Percentiles rank a stretch among this genome's conserved stretches.
Evolutionary conservation across 2,113 vertebrate genomes (phyloP).

Genomic region (Menidia beryllina): DNA sequence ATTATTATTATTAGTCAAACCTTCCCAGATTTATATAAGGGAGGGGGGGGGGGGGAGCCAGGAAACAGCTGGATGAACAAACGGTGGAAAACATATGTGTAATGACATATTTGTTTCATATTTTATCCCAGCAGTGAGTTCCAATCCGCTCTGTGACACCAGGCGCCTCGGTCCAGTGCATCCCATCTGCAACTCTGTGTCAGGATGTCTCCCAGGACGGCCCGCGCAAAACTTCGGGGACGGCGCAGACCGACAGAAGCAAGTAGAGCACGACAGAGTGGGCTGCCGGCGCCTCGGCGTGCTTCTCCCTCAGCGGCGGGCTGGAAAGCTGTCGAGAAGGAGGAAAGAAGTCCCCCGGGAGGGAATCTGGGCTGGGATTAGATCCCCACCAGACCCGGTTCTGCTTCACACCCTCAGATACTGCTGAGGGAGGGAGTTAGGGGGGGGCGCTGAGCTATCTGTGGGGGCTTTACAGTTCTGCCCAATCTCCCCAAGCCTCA

Average conservation of each 20-base stretch:
- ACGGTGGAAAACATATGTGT: conserved; percentile 69
- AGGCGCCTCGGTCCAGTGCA: conserved; percentile 74
- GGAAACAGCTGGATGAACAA: conserved; percentile 73
- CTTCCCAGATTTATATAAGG: conserved; percentile 42
- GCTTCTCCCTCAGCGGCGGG: conserved; percentile 60
- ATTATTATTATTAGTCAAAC: conserved; percentile 45
- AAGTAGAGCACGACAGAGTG: conserved; percentile 82
- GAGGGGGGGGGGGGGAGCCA: conserved; percentile 13
- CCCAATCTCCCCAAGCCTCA: conserved; percentile 70
- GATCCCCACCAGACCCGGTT: conserved; percentile 63
- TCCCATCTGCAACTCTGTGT: conserved; percentile 82
- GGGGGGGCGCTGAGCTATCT: conserved; percentile 39
- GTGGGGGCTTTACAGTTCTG: conserved; percentile 59
- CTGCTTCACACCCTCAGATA: conserved; percentile 66
- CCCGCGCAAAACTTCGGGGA: conserved; percentile 64
- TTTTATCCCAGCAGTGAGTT: conserved; percentile 79
- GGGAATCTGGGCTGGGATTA: conserved; percentile 70
- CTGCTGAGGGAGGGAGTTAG: conserved; percentile 44
- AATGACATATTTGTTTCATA: conserved; percentile 78
- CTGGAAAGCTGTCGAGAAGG: conserved; percentile 49
- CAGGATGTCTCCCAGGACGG: conserved; percentile 79
- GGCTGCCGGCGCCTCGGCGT: conserved; percentile 62
- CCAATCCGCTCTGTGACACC: conserved; percentile 77
- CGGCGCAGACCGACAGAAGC: conserved; percentile 74
- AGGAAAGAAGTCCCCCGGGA: conserved; percentile 57